These are phyloP conservation scores for Campoletis sonorensis DNA, from an alignment of 1,140 invertebrate species.

Conservation along the genomic window DNA sequence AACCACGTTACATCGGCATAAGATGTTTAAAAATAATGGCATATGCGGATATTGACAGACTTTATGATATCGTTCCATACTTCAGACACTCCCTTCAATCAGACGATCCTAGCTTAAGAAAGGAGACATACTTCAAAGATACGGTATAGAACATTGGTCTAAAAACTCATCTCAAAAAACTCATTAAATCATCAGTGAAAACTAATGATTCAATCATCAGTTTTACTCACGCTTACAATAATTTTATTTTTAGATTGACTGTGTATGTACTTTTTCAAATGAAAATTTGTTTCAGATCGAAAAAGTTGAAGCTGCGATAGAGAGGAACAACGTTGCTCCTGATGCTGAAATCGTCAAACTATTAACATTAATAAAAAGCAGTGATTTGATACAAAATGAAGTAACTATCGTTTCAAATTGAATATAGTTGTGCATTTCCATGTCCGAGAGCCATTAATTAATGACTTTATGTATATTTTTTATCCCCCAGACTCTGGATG, in stretches of 20 bases:
- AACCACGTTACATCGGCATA: conserved; percentile 81
- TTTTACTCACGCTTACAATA: no score
- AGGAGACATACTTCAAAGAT: conserved; percentile 77
- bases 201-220: conserved; percentile 33
- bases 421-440: neutral
- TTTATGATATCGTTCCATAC: conserved; percentile 81
- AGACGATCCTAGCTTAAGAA: conserved; percentile 74
- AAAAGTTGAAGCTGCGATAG: conserved; percentile 67
- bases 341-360: conserved; percentile 72
- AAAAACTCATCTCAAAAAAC: no score
- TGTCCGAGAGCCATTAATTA: neutral
- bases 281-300: conserved; percentile 70
- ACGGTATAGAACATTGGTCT: conserved; percentile 65
- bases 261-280: neutral
- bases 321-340: conserved; percentile 66
- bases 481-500: conserved; percentile 33
- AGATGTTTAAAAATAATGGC: conserved; percentile 83
- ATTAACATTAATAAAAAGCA: conserved; percentile 69
- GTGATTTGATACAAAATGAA: conserved; percentile 68
- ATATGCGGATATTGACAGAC: conserved; percentile 79
- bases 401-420: conserved; percentile 62
- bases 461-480: neutral
- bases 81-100: conserved; percentile 78
- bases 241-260: conserved; percentile 41
- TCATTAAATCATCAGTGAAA: no score